phyloP scores from a whole-genome alignment of 2,888 invertebrate species.

The Agonopterix subpropinquella region DNA sequence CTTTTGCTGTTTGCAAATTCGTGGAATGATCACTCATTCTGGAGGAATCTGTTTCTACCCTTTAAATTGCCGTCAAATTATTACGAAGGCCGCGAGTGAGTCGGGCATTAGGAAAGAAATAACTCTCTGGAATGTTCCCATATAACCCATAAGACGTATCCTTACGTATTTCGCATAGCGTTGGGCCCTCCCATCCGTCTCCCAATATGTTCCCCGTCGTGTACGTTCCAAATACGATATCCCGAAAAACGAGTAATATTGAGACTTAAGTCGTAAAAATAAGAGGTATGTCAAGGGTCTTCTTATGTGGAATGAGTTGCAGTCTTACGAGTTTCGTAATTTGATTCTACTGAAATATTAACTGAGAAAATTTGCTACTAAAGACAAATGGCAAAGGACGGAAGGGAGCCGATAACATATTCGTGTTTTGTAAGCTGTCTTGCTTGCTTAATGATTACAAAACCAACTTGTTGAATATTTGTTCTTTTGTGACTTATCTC shows the following conservation, averaged over 20 bases:
- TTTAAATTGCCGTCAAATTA: conserved; percentile 37
- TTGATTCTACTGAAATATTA: conserved; percentile 67
- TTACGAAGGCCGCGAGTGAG: conserved; percentile 22
- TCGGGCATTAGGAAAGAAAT: conserved; percentile 50
- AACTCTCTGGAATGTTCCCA: conserved; percentile 51
- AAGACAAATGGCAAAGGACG: conserved; percentile 38
- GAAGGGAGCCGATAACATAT: conserved; percentile 21
- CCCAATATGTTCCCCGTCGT: conserved; percentile 44
- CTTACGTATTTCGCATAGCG: conserved; percentile 44
- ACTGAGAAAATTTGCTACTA: conserved; percentile 44
- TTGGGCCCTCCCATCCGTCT: conserved; percentile 44
- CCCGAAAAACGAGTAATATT: no score
- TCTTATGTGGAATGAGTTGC: conserved; percentile 4
- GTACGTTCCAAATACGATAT: no score
- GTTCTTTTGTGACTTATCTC: background rate
- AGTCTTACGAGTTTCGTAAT: conserved; percentile 57
- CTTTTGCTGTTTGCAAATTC: conserved; percentile 3
- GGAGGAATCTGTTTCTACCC: conserved; percentile 20
- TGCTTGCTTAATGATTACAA: conserved; percentile 20
- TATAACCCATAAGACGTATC: conserved; percentile 49
- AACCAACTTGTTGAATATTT: conserved; percentile 23
- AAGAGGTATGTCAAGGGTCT: no score
- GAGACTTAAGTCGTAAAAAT: no score
- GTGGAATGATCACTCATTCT: background rate
- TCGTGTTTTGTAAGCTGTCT: conserved; percentile 25